phyloP scores from a whole-genome alignment of 2,888 invertebrate species.

The Oxytorus armatus region DNA sequence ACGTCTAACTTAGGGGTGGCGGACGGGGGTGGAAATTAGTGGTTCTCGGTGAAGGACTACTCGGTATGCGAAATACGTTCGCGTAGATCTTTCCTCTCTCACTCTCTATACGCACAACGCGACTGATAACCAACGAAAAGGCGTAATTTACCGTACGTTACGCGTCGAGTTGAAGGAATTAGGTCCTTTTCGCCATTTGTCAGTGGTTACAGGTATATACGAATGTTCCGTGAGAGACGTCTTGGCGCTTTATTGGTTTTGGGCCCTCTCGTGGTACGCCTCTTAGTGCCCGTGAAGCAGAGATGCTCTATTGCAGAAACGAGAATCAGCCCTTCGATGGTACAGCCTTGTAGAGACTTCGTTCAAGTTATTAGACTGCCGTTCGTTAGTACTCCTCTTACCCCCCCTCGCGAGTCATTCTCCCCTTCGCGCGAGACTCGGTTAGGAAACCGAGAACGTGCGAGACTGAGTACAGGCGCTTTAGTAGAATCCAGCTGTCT shows the following conservation, averaged over 20 bases:
- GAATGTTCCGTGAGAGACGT: conserved; percentile 73
- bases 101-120: conserved; percentile 27
- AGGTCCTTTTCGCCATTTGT: not conserved
- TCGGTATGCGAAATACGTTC: conserved; percentile 79
- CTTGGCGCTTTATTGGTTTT: conserved; percentile 84
- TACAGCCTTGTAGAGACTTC: conserved; percentile 75
- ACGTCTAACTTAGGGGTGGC: conserved; percentile 81
- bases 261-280: conserved; percentile 69
- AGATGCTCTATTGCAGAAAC: conserved; percentile 33
- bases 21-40: conserved; percentile 81
- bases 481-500: conserved; percentile 51
- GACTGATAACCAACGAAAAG: not conserved
- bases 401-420: conserved; percentile 74
- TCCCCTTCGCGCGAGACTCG: conserved; percentile 32
- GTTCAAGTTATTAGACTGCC: conserved; percentile 83
- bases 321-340: conserved; percentile 49
- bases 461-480: conserved; percentile 56
- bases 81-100: conserved; percentile 54
- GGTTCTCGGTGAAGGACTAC: conserved; percentile 77
- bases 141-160: not conserved
- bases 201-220: not conserved
- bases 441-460: conserved; percentile 21
- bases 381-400: conserved; percentile 79
- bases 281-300: conserved; percentile 17
- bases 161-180: not conserved